phyloP scores from a whole-genome alignment of 1,140 invertebrate genomes.

The Micrasema longulum region DNA sequence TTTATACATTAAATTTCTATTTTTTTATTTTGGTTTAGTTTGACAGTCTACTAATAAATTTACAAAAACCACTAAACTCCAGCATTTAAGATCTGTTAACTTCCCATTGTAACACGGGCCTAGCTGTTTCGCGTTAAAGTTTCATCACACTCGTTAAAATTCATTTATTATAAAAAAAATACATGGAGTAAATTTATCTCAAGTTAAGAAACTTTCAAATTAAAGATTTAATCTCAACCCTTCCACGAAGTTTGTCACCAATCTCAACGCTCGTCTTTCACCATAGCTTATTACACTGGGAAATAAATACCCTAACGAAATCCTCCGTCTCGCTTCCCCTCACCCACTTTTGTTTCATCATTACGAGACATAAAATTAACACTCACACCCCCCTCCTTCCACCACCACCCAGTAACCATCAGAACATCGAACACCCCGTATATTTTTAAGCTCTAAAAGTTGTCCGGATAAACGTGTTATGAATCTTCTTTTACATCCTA shows the following conservation, averaged over 20 bases:
- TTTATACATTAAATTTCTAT: no score
- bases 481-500: no score
- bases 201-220: neutral
- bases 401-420: no score
- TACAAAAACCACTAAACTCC: no score
- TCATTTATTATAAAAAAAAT: no score
- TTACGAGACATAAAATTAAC: conserved; percentile 51
- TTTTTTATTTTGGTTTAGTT: neutral
- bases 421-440: neutral
- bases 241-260: conserved; percentile 6
- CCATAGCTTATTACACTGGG: conserved; percentile 26
- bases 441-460: conserved; percentile 7
- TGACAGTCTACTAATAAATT: neutral
- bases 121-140: no score
- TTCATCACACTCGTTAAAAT: no score
- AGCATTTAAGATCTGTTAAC: no score
- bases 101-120: no score
- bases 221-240: conserved; percentile 14
- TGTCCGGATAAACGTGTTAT: neutral
- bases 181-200: no score
- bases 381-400: conserved; percentile 10
- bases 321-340: neutral
- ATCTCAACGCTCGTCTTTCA: conserved; percentile 14
- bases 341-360: conserved; percentile 40
- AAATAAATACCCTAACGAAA: conserved; percentile 28